These are phyloP conservation scores for Anas platyrhynchos DNA, from an alignment of 2,113 vertebrate species.

Conservation along the genomic window DNA sequence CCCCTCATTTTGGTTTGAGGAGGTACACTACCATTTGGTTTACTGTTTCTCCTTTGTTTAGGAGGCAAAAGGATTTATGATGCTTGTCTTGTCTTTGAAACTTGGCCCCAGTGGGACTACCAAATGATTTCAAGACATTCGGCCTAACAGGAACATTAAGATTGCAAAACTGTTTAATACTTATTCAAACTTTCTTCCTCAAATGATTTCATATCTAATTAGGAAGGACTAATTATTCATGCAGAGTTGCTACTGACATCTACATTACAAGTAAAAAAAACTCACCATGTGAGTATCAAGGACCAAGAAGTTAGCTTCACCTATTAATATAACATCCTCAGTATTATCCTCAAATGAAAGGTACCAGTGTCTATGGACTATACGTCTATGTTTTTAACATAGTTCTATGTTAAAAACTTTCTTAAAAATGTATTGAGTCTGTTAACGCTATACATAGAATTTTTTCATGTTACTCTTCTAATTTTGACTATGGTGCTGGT, in stretches of 20 bases:
- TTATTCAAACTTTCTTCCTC: neutral
- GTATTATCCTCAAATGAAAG: neutral
- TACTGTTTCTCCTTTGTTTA: neutral
- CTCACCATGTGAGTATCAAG: neutral
- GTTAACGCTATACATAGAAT: neutral
- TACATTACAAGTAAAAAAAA: neutral
- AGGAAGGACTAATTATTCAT: neutral
- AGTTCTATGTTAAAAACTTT: accelerated
- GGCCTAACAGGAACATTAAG: neutral
- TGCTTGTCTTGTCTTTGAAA: neutral
- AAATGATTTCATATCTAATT: neutral
- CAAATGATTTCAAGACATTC: neutral
- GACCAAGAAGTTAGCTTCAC: neutral
- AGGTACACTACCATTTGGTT: neutral
- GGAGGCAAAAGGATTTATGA: neutral
- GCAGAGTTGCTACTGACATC: neutral
- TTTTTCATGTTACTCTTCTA: neutral
- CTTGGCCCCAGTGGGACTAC: neutral
- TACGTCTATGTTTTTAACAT: no score
- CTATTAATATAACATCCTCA: neutral
- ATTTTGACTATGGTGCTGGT: neutral
- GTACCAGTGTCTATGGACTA: neutral
- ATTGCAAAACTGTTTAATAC: neutral
- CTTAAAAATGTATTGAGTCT: neutral
- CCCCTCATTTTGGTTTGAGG: neutral